Evolutionary conservation across 2,888 invertebrate species (phyloP).

Genomic region (Ethmia dodecea): DNA sequence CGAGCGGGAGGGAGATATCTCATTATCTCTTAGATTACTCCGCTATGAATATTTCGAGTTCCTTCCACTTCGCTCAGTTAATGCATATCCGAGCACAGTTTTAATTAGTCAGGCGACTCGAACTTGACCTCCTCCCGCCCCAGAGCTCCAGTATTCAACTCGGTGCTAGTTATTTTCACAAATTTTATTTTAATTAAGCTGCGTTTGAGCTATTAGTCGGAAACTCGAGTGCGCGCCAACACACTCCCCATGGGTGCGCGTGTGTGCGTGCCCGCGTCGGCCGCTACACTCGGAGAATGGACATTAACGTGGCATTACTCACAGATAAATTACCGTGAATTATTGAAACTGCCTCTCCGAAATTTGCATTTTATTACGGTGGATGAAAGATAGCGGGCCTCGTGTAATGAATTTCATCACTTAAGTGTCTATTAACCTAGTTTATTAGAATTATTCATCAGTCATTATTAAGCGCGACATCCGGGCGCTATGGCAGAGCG

Average conservation of each 20-base stretch:
- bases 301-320: background rate
- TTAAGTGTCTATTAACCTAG: background rate
- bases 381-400: background rate
- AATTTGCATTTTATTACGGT: conserved; percentile 2
- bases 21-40: conserved; percentile 21
- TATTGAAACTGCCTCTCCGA: background rate
- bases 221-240: no score
- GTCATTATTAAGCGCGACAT: background rate
- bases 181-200: no score
- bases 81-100: conserved; percentile 6
- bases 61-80: conserved; percentile 6
- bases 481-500: background rate
- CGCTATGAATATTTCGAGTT: conserved; percentile 18
- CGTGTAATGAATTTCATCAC: conserved; percentile 1
- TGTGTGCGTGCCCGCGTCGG: no score
- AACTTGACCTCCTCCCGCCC: conserved; percentile 7
- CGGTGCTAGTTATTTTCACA: no score
- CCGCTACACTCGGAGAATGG: no score
- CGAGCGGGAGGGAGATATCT: conserved; percentile 5
- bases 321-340: background rate
- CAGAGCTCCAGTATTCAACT: no score
- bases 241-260: no score
- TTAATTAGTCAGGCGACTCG: background rate
- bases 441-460: background rate
- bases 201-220: no score